These are phyloP conservation scores for Loriculus beryllinus DNA, from an alignment of 2,797 vertebrate genomes.

Conservation along the genomic window DNA sequence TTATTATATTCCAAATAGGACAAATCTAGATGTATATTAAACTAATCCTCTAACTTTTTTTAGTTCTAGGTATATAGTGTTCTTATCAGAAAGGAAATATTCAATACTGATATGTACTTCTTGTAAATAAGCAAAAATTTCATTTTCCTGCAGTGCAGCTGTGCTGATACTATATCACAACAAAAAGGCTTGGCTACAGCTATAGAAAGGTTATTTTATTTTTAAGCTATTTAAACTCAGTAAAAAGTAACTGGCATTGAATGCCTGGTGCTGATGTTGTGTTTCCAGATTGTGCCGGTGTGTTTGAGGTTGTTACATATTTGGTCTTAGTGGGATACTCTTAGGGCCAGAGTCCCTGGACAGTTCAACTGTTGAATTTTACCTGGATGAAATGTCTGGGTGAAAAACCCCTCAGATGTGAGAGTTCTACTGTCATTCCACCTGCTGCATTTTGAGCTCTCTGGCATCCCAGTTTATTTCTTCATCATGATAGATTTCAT, in stretches of 20 bases:
- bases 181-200: background rate
- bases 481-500: background rate
- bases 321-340: background rate
- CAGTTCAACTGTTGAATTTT: background rate
- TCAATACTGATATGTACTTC: rapidly evolving
- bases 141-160: background rate
- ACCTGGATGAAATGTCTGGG: background rate
- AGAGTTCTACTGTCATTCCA: background rate
- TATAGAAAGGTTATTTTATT: background rate
- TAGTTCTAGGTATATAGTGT: background rate
- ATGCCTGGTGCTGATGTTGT: background rate
- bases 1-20: background rate
- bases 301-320: background rate
- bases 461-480: background rate
- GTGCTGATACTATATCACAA: background rate
- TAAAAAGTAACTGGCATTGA: background rate
- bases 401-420: rapidly evolving
- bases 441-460: background rate
- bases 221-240: background rate
- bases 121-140: background rate
- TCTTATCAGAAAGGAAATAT: background rate
- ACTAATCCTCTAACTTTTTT: background rate
- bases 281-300: background rate
- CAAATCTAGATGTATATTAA: background rate
- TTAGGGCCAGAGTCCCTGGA: background rate